phyloP scores from a whole-genome alignment of 2,888 invertebrate genomes.

The Drosophila yooni region DNA sequence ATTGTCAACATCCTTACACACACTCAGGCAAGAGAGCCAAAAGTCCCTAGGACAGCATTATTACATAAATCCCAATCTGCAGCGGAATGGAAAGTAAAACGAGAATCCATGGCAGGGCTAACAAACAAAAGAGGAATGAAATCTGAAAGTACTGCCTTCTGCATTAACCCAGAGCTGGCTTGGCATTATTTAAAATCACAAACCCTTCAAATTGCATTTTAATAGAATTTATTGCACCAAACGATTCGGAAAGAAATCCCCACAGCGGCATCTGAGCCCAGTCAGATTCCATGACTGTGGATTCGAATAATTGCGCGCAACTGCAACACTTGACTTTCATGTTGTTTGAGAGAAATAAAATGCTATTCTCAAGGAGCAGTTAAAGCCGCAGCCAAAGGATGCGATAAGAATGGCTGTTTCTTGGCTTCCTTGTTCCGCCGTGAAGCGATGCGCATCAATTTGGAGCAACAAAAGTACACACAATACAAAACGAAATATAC shows the following conservation, averaged over 20 bases:
- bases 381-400: slow-evolving; percentile 48
- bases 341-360: slow-evolving; percentile 73
- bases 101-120: slow-evolving; percentile 25
- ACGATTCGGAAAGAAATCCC: slow-evolving; percentile 56
- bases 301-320: slow-evolving; percentile 46
- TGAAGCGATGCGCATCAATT: slow-evolving; percentile 76
- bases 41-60: neutral
- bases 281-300: slow-evolving; percentile 6
- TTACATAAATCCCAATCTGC: slow-evolving; percentile 58
- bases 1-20: slow-evolving; percentile 23
- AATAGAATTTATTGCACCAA: slow-evolving; percentile 79
- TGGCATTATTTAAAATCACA: slow-evolving; percentile 78
- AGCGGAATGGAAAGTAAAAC: slow-evolving; percentile 18
- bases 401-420: slow-evolving; percentile 67
- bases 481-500: slow-evolving; percentile 30
- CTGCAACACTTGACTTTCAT: slow-evolving; percentile 81
- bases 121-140: slow-evolving; percentile 15
- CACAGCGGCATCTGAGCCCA: slow-evolving; percentile 26
- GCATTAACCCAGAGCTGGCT: slow-evolving; percentile 51
- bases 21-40: neutral
- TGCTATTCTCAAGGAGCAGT: slow-evolving; percentile 67
- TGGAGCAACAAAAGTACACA: slow-evolving; percentile 58
- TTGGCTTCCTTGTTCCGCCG: slow-evolving; percentile 29
- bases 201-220: slow-evolving; percentile 80
- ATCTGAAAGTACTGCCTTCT: slow-evolving; percentile 37